Evolutionary conservation across 1,140 invertebrate genomes (phyloP).

Genomic region (Bombus ignitus): DNA sequence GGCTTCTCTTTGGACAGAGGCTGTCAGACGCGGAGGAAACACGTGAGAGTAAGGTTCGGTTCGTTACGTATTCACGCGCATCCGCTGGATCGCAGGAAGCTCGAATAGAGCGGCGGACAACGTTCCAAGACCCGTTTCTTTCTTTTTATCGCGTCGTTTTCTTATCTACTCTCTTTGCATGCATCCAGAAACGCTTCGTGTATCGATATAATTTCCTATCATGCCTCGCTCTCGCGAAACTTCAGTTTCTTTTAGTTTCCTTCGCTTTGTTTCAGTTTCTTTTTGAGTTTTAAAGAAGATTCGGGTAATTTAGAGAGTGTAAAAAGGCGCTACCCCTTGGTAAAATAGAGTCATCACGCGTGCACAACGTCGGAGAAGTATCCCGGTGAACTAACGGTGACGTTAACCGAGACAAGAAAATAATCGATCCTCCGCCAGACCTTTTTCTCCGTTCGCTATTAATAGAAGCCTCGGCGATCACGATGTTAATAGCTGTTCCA

Average conservation of each 20-base stretch:
- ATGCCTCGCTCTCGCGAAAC: background rate
- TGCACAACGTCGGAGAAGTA: background rate
- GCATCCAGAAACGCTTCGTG: background rate
- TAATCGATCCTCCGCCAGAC: slow-evolving; percentile 32
- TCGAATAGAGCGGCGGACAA: background rate
- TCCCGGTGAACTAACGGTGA: slow-evolving; percentile 22
- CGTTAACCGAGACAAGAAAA: slow-evolving; percentile 48
- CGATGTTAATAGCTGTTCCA: slow-evolving; percentile 28
- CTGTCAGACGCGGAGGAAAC: slow-evolving; percentile 37
- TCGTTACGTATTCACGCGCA: slow-evolving; percentile 61
- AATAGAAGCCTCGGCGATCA: slow-evolving; percentile 19
- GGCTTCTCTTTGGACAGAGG: slow-evolving; percentile 33
- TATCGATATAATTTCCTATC: background rate
- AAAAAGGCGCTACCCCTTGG: slow-evolving; percentile 3
- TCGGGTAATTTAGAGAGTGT: background rate
- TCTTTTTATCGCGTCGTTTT: background rate
- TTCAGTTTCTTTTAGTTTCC: background rate
- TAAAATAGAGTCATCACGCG: slow-evolving; percentile 33
- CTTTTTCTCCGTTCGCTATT: slow-evolving; percentile 33
- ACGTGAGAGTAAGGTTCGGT: slow-evolving; percentile 9
- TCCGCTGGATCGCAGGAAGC: slow-evolving; percentile 36
- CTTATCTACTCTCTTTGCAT: background rate
- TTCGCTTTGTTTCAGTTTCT: no score
- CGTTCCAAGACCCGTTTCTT: background rate
- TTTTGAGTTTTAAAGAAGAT: background rate